Percentiles rank a stretch among this genome's conserved stretches.
phyloP scores from a whole-genome alignment of 2,888 invertebrate genomes.

The Noctua comes region DNA sequence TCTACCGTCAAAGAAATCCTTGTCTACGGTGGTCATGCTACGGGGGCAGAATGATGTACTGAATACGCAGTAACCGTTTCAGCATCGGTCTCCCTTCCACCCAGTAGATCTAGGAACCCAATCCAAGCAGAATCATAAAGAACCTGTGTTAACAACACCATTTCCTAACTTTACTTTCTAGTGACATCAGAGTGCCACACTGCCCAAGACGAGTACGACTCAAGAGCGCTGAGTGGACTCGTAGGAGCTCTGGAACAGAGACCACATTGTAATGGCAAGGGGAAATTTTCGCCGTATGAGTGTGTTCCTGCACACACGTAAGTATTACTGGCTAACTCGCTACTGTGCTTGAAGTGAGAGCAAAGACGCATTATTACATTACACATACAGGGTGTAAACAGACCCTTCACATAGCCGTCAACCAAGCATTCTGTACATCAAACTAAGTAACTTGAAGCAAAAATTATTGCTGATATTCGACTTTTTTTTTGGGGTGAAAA shows the following conservation, averaged over 20 bases:
- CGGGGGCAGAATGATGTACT: no score
- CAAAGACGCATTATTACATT: neutral
- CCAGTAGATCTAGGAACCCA: no score
- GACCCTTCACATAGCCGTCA: no score
- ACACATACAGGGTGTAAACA: no score
- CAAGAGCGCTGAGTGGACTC: constrained; percentile 81
- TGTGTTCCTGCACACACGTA: constrained; percentile 93
- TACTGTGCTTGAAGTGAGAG: neutral
- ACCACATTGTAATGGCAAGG: constrained; percentile 92
- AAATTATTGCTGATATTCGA: no score
- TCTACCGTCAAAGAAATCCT: no score
- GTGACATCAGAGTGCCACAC: constrained; percentile 82
- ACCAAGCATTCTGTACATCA: no score
- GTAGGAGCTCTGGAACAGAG: constrained; percentile 89
- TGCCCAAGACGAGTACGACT: constrained; percentile 88
- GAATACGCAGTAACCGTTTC: no score
- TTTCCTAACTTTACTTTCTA: constrained; percentile 63
- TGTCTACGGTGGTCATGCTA: no score
- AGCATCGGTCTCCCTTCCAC: no score
- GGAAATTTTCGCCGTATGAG: constrained; percentile 89
- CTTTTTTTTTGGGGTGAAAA: no score
- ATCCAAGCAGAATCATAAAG: neutral
- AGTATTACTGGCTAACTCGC: constrained; percentile 64
- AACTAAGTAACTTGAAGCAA: no score
- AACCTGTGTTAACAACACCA: neutral